Evolutionary conservation across 1,140 invertebrate genomes (phyloP).

Genomic region (Euschistus heros): DNA sequence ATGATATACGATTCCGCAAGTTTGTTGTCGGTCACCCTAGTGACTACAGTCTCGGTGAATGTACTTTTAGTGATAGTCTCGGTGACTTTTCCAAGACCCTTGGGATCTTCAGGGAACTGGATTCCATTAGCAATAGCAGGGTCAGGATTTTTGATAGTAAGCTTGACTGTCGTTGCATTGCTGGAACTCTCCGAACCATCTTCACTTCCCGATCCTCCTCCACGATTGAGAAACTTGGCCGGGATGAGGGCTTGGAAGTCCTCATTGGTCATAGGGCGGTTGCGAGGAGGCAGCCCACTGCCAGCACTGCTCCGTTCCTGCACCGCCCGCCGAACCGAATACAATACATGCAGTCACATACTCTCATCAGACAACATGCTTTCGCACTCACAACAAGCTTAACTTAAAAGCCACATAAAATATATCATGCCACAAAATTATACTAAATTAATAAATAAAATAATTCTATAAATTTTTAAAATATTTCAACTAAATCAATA

Average conservation of each 20-base stretch:
- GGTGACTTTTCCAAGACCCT: slow-evolving; percentile 70
- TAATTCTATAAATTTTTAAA: too few species aligned
- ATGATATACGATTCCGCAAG: slow-evolving; percentile 68
- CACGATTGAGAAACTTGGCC: slow-evolving; percentile 59
- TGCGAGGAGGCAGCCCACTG: not conserved
- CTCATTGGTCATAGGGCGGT: slow-evolving; percentile 71
- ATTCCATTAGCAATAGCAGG: slow-evolving; percentile 41
- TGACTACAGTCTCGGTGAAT: slow-evolving; percentile 86
- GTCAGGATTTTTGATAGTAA: slow-evolving; percentile 60
- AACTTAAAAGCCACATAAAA: slow-evolving; percentile 1
- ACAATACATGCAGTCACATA: slow-evolving; percentile 4
- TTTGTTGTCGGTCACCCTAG: slow-evolving; percentile 82
- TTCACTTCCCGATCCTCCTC: not conserved
- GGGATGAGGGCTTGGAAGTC: slow-evolving; percentile 90
- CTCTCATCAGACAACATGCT: not conserved
- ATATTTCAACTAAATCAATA: too few species aligned
- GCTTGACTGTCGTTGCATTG: slow-evolving; percentile 41
- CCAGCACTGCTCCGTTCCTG: slow-evolving; percentile 1
- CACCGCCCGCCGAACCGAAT: not conserved
- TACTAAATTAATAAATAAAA: not conserved
- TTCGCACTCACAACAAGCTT: slow-evolving; percentile 17
- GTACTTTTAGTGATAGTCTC: slow-evolving; percentile 90
- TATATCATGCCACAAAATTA: slow-evolving; percentile 5
- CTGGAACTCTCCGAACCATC: slow-evolving; percentile 3
- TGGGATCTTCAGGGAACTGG: slow-evolving; percentile 70